A percentile compares a stretch with the other conserved stretches of the same genome.
Conservation (phyloP, 2,113 vertebrate species). For the Clarias batrachus region DNA sequence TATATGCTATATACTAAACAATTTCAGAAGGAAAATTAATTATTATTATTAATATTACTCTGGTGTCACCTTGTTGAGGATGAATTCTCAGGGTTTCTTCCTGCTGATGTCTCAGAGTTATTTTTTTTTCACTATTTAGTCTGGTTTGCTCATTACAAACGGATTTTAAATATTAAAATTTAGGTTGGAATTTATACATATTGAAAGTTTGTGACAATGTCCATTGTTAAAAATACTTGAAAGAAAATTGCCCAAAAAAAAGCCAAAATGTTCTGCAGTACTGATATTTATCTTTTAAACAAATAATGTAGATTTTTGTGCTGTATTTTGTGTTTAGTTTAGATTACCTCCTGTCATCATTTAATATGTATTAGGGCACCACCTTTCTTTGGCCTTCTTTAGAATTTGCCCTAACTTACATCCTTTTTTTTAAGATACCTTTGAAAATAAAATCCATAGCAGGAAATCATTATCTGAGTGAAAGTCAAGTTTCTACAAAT, state of each 20-base stretch:
- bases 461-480: not conserved
- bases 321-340: not conserved
- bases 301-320: not conserved
- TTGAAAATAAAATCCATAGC: not conserved
- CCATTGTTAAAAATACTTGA: too few species aligned
- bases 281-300: not conserved
- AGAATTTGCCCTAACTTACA: not conserved
- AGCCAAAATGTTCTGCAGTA: not conserved
- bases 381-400: not conserved
- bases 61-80: too few species aligned
- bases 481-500: not conserved
- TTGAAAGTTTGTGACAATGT: too few species aligned
- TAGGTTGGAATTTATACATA: too few species aligned
- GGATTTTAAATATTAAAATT: too few species aligned
- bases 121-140: too few species aligned
- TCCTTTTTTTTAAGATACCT: not conserved
- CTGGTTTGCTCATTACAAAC: too few species aligned
- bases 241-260: not conserved
- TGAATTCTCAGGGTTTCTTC: too few species aligned
- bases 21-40: too few species aligned
- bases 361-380: not conserved
- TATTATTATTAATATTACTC: too few species aligned
- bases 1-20: too few species aligned
- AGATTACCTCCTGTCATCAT: not conserved
- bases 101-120: too few species aligned